Evolutionary conservation across 2,113 vertebrate species (phyloP), one percentile per base, ranked within the genome.

Genomic region (Climacteris rufus): DNA sequence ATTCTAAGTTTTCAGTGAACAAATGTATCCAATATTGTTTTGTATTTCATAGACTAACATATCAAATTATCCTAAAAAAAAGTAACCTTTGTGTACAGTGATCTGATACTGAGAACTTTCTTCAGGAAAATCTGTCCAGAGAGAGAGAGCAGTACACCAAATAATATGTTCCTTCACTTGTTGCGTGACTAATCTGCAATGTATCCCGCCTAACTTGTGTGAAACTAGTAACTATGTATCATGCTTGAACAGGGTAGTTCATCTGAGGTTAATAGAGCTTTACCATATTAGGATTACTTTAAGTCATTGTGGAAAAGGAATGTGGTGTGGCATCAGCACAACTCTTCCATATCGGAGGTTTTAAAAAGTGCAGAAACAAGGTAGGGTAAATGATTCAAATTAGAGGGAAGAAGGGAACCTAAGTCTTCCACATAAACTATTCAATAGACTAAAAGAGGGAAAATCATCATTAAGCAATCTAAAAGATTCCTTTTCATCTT

Each of bases 141-240:
- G 39, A 45, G 39, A 45, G 44, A 45, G 69, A 37, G 27, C 82
- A 28, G 52, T 54, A 19, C 49, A 60, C 31, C 81, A 83, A 93
- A 82, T 94, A 39, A 86, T 63, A 68, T 24, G 72, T 88, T 90
- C 69, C 76, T 71, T 94, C 72, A 47, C 90, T 89, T 91, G 81
- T 74, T 90, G 77, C 19, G 2, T 97, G 95, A 97, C 89, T 96
- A 94, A 95, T 74, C 39, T 39, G 47, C 54, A 79, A 83, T 78
- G 64, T 86, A 96, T 96, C 93, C 94, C 0, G 92, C 80, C 80
- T 75, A 50, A 96, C 92, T 93, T 74, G 87, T 95, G 89, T 89
- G 94, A 66, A 94, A 31, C 93, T 87, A 61, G 47, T 86, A 90
- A 76, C 74, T 86, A 81, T 95, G 95, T 89, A 93, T 95, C 94